phyloP scores from a whole-genome alignment of 2,888 invertebrate genomes.

The Clunio marinus region DNA sequence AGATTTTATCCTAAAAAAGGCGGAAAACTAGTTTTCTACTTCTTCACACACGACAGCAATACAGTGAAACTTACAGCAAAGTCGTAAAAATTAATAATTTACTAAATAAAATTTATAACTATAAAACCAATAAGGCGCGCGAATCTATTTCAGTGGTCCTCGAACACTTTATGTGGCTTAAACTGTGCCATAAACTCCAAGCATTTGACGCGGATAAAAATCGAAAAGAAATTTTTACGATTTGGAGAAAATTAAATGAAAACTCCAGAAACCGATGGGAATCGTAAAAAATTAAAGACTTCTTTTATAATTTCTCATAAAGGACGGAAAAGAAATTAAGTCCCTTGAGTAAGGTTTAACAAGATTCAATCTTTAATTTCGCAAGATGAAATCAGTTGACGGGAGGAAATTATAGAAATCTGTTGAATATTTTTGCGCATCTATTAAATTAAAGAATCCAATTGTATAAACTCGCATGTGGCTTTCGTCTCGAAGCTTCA shows the following conservation, averaged over 20 bases:
- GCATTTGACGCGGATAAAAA: neutral
- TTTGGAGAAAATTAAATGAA: neutral
- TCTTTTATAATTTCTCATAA: neutral
- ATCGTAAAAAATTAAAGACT: neutral
- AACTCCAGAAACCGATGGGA: neutral
- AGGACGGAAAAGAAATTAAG: no score
- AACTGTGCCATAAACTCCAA: neutral
- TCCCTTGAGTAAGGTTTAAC: neutral
- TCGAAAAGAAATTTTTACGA: neutral
- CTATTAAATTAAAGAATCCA: no score
- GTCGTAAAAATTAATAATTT: constrained; percentile 3
- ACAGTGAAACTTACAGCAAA: no score
- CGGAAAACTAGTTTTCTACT: neutral
- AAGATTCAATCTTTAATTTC: constrained; percentile 1
- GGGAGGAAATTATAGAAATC: neutral
- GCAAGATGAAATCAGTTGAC: neutral
- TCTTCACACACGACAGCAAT: no score
- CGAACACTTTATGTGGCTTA: no score
- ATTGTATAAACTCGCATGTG: neutral
- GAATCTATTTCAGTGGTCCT: neutral
- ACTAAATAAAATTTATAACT: neutral
- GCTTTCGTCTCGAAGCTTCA: neutral
- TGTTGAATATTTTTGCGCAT: constrained; percentile 1
- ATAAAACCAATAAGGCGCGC: constrained; percentile 6
- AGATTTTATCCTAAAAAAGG: neutral